Evolutionary conservation across 2,113 vertebrate genomes (phyloP).

Genomic region (Leptosomus discolor): DNA sequence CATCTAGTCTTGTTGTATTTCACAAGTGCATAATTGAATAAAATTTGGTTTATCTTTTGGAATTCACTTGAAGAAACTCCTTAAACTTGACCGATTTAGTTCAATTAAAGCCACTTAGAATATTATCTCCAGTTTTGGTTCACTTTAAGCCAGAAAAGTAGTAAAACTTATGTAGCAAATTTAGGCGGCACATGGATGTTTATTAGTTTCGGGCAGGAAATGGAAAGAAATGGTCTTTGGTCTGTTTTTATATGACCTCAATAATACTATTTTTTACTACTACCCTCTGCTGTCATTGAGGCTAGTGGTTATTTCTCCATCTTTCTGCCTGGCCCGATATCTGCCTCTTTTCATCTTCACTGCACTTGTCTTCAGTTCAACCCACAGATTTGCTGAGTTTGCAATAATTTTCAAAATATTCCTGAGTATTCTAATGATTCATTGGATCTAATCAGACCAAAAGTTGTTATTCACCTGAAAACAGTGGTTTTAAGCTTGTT

Average conservation of each 20-base stretch:
- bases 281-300: neutral
- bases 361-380: neutral
- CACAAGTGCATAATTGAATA: neutral
- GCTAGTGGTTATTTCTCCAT: neutral
- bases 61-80: neutral
- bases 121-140: neutral
- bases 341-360: neutral
- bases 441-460: neutral
- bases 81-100: neutral
- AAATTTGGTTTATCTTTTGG: neutral
- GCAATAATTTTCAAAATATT: neutral
- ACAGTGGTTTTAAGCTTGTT: neutral
- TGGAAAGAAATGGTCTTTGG: neutral
- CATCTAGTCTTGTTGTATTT: neutral
- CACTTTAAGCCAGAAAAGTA: neutral
- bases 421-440: neutral
- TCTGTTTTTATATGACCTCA: slow-evolving; percentile 52
- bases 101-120: neutral
- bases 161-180: neutral
- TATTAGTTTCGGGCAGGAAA: neutral
- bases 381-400: neutral
- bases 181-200: neutral
- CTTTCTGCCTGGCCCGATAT: neutral
- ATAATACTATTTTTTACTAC: slow-evolving; percentile 4
- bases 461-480: neutral